A percentile compares a stretch with the other conserved stretches of the same genome.
phyloP scores from a whole-genome alignment of 1,140 invertebrate species.

The Nylanderia fulva region DNA sequence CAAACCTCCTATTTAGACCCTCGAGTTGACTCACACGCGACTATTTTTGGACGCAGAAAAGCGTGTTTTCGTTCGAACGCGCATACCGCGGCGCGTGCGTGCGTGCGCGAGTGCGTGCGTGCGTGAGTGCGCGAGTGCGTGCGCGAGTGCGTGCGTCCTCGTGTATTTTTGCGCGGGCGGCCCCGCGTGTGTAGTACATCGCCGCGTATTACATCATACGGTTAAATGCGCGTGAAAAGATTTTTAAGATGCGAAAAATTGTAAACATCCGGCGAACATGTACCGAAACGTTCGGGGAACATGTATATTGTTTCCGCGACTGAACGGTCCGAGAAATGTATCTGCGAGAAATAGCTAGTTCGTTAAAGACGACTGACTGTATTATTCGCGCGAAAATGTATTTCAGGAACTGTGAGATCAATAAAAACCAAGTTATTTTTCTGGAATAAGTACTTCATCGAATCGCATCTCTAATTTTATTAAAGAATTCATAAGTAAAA shows the following conservation, averaged over 20 bases:
- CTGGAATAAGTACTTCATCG: too few species aligned
- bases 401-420: not conserved
- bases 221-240: slow-evolving; percentile 18
- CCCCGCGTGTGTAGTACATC: slow-evolving; percentile 29
- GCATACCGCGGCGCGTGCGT: slow-evolving; percentile 61
- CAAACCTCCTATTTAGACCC: slow-evolving; percentile 79
- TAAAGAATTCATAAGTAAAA: too few species aligned
- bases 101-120: slow-evolving; percentile 76
- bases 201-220: slow-evolving; percentile 67
- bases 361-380: not conserved
- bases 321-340: not conserved
- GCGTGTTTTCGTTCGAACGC: slow-evolving; percentile 77
- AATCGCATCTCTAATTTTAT: too few species aligned
- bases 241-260: slow-evolving; percentile 59
- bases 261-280: not conserved
- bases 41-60: slow-evolving; percentile 73
- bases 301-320: not conserved
- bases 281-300: slow-evolving; percentile 1
- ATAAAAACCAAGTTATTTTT: too few species aligned
- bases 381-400: not conserved
- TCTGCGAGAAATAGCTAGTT: slow-evolving; percentile 2
- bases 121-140: slow-evolving; percentile 54
- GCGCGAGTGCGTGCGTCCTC: slow-evolving; percentile 73
- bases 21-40: slow-evolving; percentile 76
- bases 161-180: slow-evolving; percentile 61